These are phyloP conservation scores for Aphelenchoides bicaudatus DNA, from an alignment of 2,888 invertebrate species.

Conservation along the genomic window DNA sequence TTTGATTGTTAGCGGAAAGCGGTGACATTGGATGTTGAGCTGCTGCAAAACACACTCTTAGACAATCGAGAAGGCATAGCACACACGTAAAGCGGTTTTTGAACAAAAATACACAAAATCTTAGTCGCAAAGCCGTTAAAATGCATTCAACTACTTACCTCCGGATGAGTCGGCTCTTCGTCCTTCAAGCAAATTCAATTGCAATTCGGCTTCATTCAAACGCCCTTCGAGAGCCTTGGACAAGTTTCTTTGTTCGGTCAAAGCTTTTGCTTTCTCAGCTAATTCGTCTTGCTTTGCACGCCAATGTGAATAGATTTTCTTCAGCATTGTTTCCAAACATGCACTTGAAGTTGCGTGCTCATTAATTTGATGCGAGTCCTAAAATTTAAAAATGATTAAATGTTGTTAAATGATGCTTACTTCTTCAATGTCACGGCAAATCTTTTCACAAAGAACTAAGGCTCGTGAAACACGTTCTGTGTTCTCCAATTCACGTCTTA, in stretches of 20 bases:
- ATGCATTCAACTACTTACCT: background rate
- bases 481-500: constrained; percentile 2
- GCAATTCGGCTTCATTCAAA: constrained; percentile 17
- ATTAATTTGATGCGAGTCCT: background rate
- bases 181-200: background rate
- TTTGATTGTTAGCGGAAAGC: background rate
- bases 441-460: constrained; percentile 10
- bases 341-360: background rate
- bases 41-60: background rate
- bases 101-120: no score
- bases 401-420: background rate
- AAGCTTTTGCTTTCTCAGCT: constrained; percentile 8
- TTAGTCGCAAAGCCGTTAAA: constrained; percentile 1
- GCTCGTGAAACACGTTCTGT: constrained; percentile 11
- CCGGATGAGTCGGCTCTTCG: background rate
- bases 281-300: constrained; percentile 16
- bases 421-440: constrained; percentile 17
- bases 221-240: constrained; percentile 16
- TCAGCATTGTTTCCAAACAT: constrained; percentile 11
- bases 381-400: background rate
- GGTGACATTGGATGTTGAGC: no score
- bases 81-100: background rate
- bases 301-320: constrained; percentile 18
- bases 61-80: background rate
- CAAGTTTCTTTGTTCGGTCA: constrained; percentile 18